phyloP scores from a whole-genome alignment of 2,797 vertebrate species.

The Protonibea diacanthus region DNA sequence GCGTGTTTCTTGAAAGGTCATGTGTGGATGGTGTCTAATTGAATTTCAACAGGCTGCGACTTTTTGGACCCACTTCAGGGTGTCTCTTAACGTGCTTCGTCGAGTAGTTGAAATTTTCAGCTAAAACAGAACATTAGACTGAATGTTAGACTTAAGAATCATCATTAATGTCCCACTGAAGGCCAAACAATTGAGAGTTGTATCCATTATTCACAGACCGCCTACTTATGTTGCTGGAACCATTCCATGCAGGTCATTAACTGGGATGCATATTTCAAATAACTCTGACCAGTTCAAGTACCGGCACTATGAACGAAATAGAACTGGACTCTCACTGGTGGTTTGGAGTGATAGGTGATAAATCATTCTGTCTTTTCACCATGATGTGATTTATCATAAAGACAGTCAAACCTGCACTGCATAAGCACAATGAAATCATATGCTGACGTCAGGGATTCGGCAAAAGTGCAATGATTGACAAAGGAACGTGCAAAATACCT shows the following conservation, averaged over 20 bases:
- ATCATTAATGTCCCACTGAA: not conserved
- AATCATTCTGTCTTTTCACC: not conserved
- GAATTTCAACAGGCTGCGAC: not conserved
- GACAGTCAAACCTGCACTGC: not conserved
- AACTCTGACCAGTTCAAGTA: not conserved
- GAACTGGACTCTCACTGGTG: not conserved
- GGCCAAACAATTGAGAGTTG: not conserved
- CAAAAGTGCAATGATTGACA: not conserved
- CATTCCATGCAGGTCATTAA: not conserved
- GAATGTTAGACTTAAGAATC: not conserved
- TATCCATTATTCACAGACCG: not conserved
- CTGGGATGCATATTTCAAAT: not conserved
- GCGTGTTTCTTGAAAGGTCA: not conserved
- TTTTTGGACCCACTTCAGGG: constrained; percentile 26
- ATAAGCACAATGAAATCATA: not conserved
- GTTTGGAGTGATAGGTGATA: not conserved
- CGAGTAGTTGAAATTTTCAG: not conserved
- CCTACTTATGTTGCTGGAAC: not conserved
- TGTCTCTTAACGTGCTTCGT: not conserved
- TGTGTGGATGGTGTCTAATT: not conserved
- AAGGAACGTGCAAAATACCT: constrained; percentile 11
- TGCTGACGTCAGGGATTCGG: not conserved
- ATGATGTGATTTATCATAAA: not conserved
- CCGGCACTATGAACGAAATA: not conserved
- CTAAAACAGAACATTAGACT: not conserved